A percentile compares a stretch with the other conserved stretches of the same genome.
Conservation (phyloP, 2,113 vertebrate species). For the Ochotona princeps region DNA sequence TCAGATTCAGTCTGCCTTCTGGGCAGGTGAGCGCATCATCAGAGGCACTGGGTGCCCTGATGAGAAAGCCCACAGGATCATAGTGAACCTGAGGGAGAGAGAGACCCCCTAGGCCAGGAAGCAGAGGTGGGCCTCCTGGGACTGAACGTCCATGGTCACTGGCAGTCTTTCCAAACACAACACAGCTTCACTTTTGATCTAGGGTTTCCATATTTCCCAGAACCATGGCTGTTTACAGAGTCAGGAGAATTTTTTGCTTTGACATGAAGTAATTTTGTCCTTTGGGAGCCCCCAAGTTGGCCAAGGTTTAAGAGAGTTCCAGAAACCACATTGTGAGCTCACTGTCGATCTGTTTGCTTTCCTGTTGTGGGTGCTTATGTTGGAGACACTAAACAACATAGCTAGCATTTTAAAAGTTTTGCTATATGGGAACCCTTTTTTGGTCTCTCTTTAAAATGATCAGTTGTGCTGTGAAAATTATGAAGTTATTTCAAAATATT, state of each 20-base stretch:
- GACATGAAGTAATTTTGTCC: constrained; percentile 72
- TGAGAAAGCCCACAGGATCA: not conserved
- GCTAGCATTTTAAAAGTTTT: constrained; percentile 9
- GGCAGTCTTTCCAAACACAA: constrained; percentile 36
- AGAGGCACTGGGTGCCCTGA: not conserved
- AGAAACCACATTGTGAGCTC: constrained; percentile 56
- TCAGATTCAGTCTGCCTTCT: not conserved
- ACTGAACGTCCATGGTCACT: not conserved
- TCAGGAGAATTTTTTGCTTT: constrained; percentile 69
- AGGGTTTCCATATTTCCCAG: constrained; percentile 56
- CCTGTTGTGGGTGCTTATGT: constrained; percentile 63
- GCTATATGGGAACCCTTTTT: constrained; percentile 18
- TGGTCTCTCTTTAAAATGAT: not conserved
- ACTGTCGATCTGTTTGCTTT: constrained; percentile 58
- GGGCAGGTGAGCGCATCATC: constrained; percentile 21
- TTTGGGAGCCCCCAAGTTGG: constrained; percentile 69
- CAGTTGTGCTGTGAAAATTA: constrained; percentile 6
- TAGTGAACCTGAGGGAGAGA: not conserved
- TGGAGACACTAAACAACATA: constrained; percentile 17
- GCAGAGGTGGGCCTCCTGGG: not conserved
- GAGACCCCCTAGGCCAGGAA: not conserved
- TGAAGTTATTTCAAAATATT: constrained; percentile 3
- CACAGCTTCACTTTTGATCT: constrained; percentile 17
- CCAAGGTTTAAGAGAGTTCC: constrained; percentile 65
- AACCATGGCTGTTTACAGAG: constrained; percentile 65